These are phyloP conservation scores for Caenorhabditis sp. DNA, from an alignment of 2,888 invertebrate species.

Conservation along the genomic window DNA sequence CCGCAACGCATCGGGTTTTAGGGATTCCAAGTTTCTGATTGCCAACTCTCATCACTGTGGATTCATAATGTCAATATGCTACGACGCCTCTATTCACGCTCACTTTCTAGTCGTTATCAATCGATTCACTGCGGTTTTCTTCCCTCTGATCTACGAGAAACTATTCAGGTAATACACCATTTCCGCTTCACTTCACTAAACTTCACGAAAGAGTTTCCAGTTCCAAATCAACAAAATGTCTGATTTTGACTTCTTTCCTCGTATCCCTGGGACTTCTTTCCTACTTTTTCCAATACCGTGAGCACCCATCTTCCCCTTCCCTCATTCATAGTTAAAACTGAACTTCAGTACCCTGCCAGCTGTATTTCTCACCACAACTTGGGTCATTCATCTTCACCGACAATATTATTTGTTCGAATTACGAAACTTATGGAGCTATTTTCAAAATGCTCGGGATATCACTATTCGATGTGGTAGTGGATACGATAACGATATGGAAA, in stretches of 20 bases:
- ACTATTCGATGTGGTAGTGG: slow-evolving; percentile 31
- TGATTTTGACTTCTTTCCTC: slow-evolving; percentile 1
- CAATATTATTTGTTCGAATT: slow-evolving; percentile 12
- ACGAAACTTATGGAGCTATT: background rate
- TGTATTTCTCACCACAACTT: background rate
- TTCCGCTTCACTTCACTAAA: no score
- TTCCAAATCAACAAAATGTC: background rate
- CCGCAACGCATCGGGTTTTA: no score
- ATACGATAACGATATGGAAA: slow-evolving; percentile 35
- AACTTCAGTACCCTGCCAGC: slow-evolving; percentile 29
- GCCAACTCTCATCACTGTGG: slow-evolving; percentile 2
- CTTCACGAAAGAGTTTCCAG: background rate
- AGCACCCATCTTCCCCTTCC: background rate
- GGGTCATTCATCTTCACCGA: slow-evolving; percentile 6
- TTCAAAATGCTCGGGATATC: background rate
- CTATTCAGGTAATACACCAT: background rate
- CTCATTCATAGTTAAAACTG: background rate
- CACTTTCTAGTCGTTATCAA: slow-evolving; percentile 23
- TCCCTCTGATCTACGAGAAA: background rate
- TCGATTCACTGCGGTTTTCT: slow-evolving; percentile 29
- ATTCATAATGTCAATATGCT: background rate
- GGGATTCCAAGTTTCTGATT: slow-evolving; percentile 1
- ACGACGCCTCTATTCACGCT: slow-evolving; percentile 15
- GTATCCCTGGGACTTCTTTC: background rate
- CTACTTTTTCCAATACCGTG: slow-evolving; percentile 2